Conservation (phyloP, 2,797 vertebrate species). For the Typhlichthys subterraneus region DNA sequence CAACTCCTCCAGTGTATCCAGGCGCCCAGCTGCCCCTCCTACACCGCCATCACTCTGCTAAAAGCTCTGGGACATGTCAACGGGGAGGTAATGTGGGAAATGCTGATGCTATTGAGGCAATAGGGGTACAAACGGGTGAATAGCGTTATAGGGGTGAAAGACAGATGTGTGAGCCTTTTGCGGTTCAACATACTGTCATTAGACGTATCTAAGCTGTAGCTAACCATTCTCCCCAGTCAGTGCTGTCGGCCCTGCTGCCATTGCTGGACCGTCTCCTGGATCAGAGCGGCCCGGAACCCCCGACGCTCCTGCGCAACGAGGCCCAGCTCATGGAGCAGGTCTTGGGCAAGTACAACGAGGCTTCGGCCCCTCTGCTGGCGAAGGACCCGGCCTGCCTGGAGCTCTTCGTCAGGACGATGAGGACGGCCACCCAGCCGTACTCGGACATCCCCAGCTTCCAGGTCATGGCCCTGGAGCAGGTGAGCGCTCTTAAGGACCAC, state of each 20-base stretch:
- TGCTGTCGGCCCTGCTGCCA: slow-evolving; percentile 82
- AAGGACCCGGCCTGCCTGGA: slow-evolving; percentile 81
- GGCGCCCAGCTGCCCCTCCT: slow-evolving; percentile 79
- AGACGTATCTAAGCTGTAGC: not conserved
- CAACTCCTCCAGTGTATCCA: slow-evolving; percentile 77
- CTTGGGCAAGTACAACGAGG: slow-evolving; percentile 85
- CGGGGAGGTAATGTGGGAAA: slow-evolving; percentile 77
- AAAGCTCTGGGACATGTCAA: slow-evolving; percentile 76
- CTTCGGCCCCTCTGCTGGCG: slow-evolving; percentile 82
- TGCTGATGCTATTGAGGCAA: too few species aligned
- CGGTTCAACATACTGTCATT: not conserved
- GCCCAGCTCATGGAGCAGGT: slow-evolving; percentile 79
- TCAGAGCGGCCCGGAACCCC: slow-evolving; percentile 73
- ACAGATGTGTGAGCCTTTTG: too few species aligned
- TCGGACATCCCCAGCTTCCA: slow-evolving; percentile 79
- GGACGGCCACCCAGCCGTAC: slow-evolving; percentile 65
- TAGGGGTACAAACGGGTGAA: too few species aligned
- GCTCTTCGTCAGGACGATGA: slow-evolving; percentile 83
- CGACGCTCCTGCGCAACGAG: slow-evolving; percentile 79
- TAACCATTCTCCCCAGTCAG: slow-evolving; percentile 62
- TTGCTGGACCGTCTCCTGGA: slow-evolving; percentile 81
- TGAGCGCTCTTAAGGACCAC: slow-evolving; percentile 37
- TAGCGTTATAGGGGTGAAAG: too few species aligned
- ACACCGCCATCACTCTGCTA: slow-evolving; percentile 80
- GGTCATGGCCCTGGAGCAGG: slow-evolving; percentile 87